Base-by-base conservation (phyloP, 2,113 vertebrate species). In the Serinus canaria region DNA sequence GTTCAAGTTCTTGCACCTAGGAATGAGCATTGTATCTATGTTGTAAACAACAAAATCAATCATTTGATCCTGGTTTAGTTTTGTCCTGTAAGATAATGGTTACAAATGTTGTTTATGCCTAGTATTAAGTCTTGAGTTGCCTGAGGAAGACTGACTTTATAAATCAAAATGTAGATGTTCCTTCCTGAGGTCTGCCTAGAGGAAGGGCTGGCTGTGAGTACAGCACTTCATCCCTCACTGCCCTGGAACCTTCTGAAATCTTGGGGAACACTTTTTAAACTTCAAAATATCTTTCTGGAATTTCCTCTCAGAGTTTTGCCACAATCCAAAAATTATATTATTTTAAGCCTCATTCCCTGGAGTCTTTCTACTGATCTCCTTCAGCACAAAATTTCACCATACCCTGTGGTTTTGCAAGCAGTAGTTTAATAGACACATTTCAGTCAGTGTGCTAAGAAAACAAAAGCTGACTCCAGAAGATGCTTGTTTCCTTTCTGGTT, bases 41-140 rank as follows among this genome's bases (percentile, higher is more conserved):
- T 8, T 59, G 73, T 82, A 92, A 96, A 88, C 63, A 90, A 59
- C 30, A 49, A 60, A 93, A 94, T 89, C 11, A 82, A 87, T 83
- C 31, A 81, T 60, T 83, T 90, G 49, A 86, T 90, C n/a, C 39
- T 86, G 2, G 0, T 81, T 92, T 49, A 62, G 37, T 55, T 68
- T 46, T 70, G 50, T 58, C 41, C 27, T 77, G 24, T 74, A 70
- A 83, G 30, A 50, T 85, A 64, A 63, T 83, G 30, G 44, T 56
- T 92, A 81, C 56, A 78, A 87, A 63, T 84, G 73, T 56, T 74
- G 31, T 77, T 89, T 7, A 10, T 41, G 28, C 33, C 59, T 56
- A 59, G 35, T 46, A 43, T 28, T 74, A 74, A 68, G 35, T 46
- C 24, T 84, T 64, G 46, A 41, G 56, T 59, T 90, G 27, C 52